Evolutionary conservation across 2,888 invertebrate genomes (phyloP).

Genomic region (Seira musarum): DNA sequence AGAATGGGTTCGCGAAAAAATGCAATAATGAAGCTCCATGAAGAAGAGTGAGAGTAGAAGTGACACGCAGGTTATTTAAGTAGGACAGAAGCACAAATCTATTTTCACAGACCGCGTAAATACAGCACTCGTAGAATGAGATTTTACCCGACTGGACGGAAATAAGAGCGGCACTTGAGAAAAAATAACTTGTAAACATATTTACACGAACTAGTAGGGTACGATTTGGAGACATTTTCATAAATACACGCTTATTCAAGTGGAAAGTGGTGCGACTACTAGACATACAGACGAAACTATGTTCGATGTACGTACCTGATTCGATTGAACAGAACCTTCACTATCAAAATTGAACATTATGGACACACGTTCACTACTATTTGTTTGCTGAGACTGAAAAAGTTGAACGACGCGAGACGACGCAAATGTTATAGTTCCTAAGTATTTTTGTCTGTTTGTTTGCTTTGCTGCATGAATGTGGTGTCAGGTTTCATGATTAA

Average conservation of each 20-base stretch:
- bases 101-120: background rate
- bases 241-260: background rate
- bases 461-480: background rate
- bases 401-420: background rate
- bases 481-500: background rate
- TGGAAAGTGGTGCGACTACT: background rate
- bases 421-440: background rate
- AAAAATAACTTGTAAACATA: background rate
- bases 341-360: background rate
- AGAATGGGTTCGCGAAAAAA: too few relatives aligned
- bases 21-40: too few relatives aligned
- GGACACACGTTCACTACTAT: background rate
- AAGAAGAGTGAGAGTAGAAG: too few relatives aligned
- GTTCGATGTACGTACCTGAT: too few relatives aligned
- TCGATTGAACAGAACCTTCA: too few relatives aligned
- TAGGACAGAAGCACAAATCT: slow-evolving; percentile 15
- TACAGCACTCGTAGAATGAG: background rate
- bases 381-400: background rate
- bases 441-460: background rate
- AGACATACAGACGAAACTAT: background rate
- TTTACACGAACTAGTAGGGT: background rate
- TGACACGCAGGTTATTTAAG: too few relatives aligned
- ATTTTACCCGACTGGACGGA: slow-evolving; percentile 44
- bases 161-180: slow-evolving; percentile 50
- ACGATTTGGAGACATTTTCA: background rate